Evolutionary conservation across 1,140 invertebrate genomes (phyloP), one percentile per base, ranked within the genome.

Genomic region (Plodia interpunctella): DNA sequence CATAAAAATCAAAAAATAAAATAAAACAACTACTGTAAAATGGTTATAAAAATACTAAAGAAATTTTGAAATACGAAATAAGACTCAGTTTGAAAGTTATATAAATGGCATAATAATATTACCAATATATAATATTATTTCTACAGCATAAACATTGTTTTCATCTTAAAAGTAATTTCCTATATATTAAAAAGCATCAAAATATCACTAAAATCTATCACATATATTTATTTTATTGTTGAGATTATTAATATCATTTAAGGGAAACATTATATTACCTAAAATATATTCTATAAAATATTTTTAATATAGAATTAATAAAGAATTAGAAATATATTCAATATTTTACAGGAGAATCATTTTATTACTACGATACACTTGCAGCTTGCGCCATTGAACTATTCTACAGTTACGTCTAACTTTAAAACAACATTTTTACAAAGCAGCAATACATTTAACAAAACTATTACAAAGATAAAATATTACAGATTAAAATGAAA

Each of bases 311-410:
- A n/a, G n/a, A 61, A 52, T 60, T n/a, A n/a, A 35, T 52, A 32
- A 25, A 11, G 19, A 55, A 2, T 60, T 59, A 11, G 49, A 59
- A 68, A 52, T 60, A 59, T 50, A 57, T 38, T 60, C 51, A 49
- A 68, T 72, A 75, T 68, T 65, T 70, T 77, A 76, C 70, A 79
- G 63, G 72, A 57, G 9, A 53, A 65, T 64, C 32, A 59, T 63
- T 67, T 82, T 82, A 82, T 82, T 82, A 82, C 77, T 82, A 80
- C 49, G 59, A 78, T 80, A 82, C 79, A 82, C 79, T 70, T 73
- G 67, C 55, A 75, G 76, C 76, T 66, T 49, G 38, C 59, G 78
- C 76, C 68, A 49, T 52, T 54, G 38, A 49, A 53, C 30, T 60
- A 50, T 62, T 25, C 51, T 49, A 30, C 55, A 57, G 56, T 50